Evolutionary conservation across 2,888 invertebrate genomes (phyloP), one percentile per base, ranked within the genome.

Genomic region (Opisthograptis luteolata): DNA sequence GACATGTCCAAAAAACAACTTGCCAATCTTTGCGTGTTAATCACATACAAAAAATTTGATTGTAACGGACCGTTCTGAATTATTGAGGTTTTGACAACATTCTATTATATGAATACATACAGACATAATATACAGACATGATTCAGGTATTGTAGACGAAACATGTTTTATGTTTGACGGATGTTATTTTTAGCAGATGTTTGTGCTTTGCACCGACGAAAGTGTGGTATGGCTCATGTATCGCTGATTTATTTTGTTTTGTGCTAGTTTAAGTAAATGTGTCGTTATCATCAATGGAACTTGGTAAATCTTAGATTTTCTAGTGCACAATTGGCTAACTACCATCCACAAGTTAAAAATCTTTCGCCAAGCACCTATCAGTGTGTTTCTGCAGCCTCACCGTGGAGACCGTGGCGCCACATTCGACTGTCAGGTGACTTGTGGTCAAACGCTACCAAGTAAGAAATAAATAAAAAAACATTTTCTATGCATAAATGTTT

Each of bases 41-140:
- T 64, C 57, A 65, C 51, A 15, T 46, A 42, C 41, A 52, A 42
- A 40, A 32, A 35, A 39, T 22, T 37, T 30, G 35, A 32, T 40
- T 13, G 58, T 76, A 79, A 72, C 73, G 73, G 77, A 46, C 34
- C 57, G 73, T 55, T 55, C 70, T 39, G 36, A 49, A 15, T 49
- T 43, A n/a, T 49, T 12, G 37, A 34, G 24, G n/a, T 35, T 40
- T 40, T 19, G 30, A 24, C 30, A 45, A 22, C 58, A 52, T 34
- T 46, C 53, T 59, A 56, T 19, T 3, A 5, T n/a, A n/a, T n/a
- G n/a, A 7, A 1, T 61, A 62, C 56, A 58, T 56, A 60, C 52
- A 50, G 48, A 60, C 10, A 2, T n/a, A n/a, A n/a, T n/a, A n/a
- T n/a, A n/a, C n/a, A 10, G n/a, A n/a, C 25, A 9, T 20, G 20